These are phyloP conservation scores for Leptopilina myrica DNA, from an alignment of 2,888 invertebrate species.

Conservation along the genomic window DNA sequence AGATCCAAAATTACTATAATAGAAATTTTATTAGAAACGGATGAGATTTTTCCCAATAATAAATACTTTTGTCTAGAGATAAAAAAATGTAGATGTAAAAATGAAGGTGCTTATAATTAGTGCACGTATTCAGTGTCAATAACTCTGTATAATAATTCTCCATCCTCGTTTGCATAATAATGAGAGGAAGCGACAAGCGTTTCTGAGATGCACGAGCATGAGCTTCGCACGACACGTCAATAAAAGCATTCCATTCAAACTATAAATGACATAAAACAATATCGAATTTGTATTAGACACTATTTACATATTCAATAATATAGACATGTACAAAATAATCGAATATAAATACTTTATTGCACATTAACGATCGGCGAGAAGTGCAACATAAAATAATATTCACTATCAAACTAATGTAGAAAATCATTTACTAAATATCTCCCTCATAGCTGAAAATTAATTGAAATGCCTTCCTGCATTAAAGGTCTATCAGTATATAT, in stretches of 20 bases:
- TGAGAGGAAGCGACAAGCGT: slow-evolving; percentile 12
- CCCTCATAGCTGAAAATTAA: neutral
- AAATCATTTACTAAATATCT: no score
- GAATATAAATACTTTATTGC: no score
- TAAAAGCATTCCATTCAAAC: slow-evolving; percentile 12
- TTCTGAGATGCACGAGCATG: slow-evolving; percentile 17
- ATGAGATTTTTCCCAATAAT: no score
- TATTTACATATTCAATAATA: slow-evolving; percentile 1
- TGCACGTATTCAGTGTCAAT: slow-evolving; percentile 33
- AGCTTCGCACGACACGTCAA: slow-evolving; percentile 14
- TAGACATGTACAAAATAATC: neutral
- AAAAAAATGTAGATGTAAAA: no score
- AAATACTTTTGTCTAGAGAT: no score
- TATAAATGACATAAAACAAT: neutral
- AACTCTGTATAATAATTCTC: slow-evolving; percentile 10
- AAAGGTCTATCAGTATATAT: no score
- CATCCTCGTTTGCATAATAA: slow-evolving; percentile 31
- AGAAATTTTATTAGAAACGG: no score
- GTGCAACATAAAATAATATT: neutral
- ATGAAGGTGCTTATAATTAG: slow-evolving; percentile 8
- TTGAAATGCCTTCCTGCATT: neutral
- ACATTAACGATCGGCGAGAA: no score
- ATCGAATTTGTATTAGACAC: neutral
- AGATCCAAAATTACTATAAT: no score
- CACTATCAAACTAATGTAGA: no score